These are phyloP conservation scores for Charina bottae DNA, from an alignment of 2,113 vertebrate species.

Conservation along the genomic window DNA sequence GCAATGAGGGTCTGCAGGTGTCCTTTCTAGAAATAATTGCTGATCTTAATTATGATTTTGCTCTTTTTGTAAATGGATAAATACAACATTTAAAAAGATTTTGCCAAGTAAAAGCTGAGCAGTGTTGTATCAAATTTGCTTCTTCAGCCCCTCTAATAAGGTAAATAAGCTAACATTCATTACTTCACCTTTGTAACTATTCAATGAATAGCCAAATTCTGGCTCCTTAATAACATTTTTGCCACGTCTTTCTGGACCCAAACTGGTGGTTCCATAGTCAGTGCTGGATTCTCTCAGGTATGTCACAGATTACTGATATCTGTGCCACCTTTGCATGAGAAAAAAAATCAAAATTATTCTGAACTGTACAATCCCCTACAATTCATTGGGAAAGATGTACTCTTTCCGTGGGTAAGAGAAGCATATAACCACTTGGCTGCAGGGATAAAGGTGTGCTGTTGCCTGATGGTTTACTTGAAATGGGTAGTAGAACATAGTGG, in stretches of 20 bases:
- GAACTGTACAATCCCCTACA: neutral
- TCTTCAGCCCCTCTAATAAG: neutral
- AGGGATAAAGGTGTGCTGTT: neutral
- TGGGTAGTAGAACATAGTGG: neutral
- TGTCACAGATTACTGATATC: neutral
- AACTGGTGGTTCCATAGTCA: neutral
- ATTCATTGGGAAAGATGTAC: neutral
- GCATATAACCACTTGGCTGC: neutral
- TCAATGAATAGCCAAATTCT: neutral
- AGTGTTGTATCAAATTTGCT: neutral
- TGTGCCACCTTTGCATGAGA: neutral
- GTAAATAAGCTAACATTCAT: neutral
- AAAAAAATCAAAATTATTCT: neutral
- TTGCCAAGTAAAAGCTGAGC: neutral
- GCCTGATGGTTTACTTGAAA: neutral
- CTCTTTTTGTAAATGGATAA: accelerated
- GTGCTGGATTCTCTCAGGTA: neutral
- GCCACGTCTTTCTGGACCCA: neutral
- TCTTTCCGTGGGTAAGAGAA: neutral
- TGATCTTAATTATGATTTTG: neutral
- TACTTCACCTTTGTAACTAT: neutral
- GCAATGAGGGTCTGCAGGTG: neutral
- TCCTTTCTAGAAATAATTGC: neutral
- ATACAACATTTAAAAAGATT: neutral
- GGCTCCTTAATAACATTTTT: neutral